Evolutionary conservation across 2,888 invertebrate genomes (phyloP).

Genomic region (Arctia plantaginis): DNA sequence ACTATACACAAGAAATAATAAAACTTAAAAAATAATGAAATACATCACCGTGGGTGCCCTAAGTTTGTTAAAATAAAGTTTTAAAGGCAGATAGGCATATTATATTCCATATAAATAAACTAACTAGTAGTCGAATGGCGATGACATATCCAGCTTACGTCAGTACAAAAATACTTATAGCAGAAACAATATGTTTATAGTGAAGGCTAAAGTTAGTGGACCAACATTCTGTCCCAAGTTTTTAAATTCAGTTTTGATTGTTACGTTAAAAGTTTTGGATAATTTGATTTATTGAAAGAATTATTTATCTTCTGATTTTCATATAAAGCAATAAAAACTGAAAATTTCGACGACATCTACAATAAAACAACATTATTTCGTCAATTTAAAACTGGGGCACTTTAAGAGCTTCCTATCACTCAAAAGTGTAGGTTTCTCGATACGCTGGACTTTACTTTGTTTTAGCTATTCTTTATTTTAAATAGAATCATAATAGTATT

Average conservation of each 20-base stretch:
- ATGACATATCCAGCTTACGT: conserved; percentile 44
- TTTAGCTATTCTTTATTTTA: background rate
- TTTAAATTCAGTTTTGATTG: too few relatives aligned
- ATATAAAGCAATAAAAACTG: too few relatives aligned
- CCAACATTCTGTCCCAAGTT: background rate
- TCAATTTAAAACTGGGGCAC: background rate
- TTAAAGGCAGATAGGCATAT: conserved; percentile 49
- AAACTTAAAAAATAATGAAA: conserved; percentile 56
- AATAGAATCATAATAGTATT: background rate
- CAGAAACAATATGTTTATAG: background rate
- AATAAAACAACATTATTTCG: too few relatives aligned
- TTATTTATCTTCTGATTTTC: too few relatives aligned
- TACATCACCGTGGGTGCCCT: conserved; percentile 57
- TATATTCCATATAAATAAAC: conserved; percentile 42
- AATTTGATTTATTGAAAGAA: background rate
- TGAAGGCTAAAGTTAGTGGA: background rate
- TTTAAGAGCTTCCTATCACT: too few relatives aligned
- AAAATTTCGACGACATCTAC: background rate
- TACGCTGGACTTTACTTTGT: background rate
- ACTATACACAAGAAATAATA: conserved; percentile 54
- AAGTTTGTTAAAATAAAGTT: conserved; percentile 38
- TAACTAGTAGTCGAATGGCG: conserved; percentile 35
- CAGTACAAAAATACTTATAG: background rate
- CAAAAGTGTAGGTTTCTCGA: background rate
- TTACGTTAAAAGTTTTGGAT: too few relatives aligned